Conservation (phyloP, 2,113 vertebrate genomes). For the Origma solitaria region DNA sequence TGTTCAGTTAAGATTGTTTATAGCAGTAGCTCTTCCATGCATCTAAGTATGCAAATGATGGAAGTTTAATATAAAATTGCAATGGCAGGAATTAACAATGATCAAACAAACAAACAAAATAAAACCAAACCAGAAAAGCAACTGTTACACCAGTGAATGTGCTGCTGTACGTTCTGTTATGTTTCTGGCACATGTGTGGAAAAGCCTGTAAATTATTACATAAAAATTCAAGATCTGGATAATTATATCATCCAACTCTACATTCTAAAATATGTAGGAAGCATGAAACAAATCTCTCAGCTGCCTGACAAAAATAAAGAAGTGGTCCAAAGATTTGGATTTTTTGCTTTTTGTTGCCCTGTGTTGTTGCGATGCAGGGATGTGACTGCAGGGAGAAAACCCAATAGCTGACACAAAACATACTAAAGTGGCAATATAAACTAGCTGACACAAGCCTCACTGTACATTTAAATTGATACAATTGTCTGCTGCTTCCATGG, state of each 20-base stretch:
- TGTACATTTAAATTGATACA: conserved; percentile 61
- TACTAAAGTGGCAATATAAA: conserved; percentile 35
- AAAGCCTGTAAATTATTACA: conserved; percentile 28
- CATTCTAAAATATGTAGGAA: conserved; percentile 14
- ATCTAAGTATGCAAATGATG: conserved; percentile 9
- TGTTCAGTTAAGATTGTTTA: conserved; percentile 49
- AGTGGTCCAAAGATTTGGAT: not conserved
- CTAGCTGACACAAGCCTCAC: conserved; percentile 60
- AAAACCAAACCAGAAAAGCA: not conserved
- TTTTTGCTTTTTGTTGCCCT: not conserved
- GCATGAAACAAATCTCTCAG: conserved; percentile 20
- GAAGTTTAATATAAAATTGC: conserved; percentile 32
- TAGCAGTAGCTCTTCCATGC: conserved; percentile 34
- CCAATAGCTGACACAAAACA: conserved; percentile 27
- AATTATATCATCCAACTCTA: not conserved
- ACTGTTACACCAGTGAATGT: not conserved
- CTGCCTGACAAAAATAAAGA: not conserved
- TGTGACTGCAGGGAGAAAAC: conserved; percentile 6
- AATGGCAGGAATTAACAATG: not conserved
- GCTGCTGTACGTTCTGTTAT: not conserved
- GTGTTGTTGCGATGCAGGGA: not conserved
- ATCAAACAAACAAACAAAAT: not conserved
- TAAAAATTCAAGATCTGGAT: conserved; percentile 19
- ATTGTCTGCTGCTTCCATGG: conserved; percentile 53
- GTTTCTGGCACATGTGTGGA: conserved; percentile 10